Base-by-base conservation (phyloP, 2,113 vertebrate genomes). In the Numida meleagris region DNA sequence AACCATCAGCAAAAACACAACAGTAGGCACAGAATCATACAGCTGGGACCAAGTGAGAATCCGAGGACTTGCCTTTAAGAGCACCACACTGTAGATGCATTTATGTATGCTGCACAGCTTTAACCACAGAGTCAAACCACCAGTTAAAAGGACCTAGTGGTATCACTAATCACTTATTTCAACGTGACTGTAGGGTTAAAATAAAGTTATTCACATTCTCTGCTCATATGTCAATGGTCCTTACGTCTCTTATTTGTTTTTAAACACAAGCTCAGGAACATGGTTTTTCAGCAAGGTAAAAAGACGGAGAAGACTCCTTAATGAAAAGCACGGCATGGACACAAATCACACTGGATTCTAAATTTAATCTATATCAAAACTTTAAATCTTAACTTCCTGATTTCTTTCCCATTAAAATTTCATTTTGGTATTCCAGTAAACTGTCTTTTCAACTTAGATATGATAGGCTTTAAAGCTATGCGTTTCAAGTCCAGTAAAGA, bases 61-160 rank as follows among this genome's bases (percentile, higher is more conserved):
- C 61, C 36, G 67, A 65, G 50, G 8, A 45, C 13, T 40, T 80
- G 14, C 43, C 55, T 65, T 59, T 18, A 77, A 31, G 10, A 63
- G 17, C 27, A 76, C 31, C 8, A 17, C 1, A 1, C 1, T 5
- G 8, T 24, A 2, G 0, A 36, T 27, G 4, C 0, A 0, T 16
- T 73, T 48, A 59, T 10, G 27, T 29, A 9, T 1, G 0, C 21
- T 8, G 25, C 29, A n/a, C 7, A 55, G 50, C 8, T 86, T 68
- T 53, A 53, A 9, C 9, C 45, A 45, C 6, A 61, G 46, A 58
- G 31, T 63, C n/a, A 83, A 59, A 50, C 6, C 33, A n/a, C 15
- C n/a, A 27, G 10, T 68, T 73, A 45, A 76, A 91, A 68, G 11
- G 7, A 77, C 9, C 12, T 9, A 8, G 51, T 10, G 1, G 8